phyloP scores from a whole-genome alignment of 2,113 vertebrate genomes.

The Orthonyx spaldingii region DNA sequence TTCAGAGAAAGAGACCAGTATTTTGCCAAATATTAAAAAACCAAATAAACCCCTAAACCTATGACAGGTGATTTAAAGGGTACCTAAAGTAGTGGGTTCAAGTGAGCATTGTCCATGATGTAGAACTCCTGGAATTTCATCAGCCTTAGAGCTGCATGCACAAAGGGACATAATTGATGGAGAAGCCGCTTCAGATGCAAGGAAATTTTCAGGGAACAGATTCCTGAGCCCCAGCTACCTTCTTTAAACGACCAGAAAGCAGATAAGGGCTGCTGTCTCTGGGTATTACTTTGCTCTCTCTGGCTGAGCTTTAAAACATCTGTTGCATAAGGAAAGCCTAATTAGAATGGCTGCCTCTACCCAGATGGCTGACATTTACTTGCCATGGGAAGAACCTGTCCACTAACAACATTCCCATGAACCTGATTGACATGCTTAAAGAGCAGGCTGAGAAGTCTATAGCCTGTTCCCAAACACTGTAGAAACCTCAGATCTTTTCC shows the following conservation, averaged over 20 bases:
- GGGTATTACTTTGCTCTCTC: background rate
- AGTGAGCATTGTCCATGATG: background rate
- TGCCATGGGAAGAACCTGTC: conserved; percentile 35
- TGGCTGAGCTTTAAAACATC: conserved; percentile 9
- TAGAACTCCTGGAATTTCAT: background rate
- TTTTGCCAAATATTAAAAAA: background rate
- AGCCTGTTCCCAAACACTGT: background rate
- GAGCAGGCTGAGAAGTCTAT: background rate
- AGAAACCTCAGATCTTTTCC: background rate
- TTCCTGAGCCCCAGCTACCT: background rate
- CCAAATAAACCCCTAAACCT: background rate
- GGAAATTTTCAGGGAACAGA: background rate
- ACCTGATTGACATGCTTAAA: background rate
- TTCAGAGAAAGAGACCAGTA: background rate
- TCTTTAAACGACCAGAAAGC: background rate
- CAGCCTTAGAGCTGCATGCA: background rate
- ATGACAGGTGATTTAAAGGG: background rate
- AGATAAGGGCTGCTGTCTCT: background rate
- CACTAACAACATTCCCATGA: conserved; percentile 6
- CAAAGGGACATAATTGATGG: background rate
- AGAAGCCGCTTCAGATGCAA: background rate
- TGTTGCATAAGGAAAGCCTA: background rate
- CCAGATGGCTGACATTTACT: background rate
- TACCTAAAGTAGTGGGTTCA: background rate
- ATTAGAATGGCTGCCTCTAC: background rate